phyloP scores from a whole-genome alignment of 2,888 invertebrate genomes.

The Drosophila greeni region DNA sequence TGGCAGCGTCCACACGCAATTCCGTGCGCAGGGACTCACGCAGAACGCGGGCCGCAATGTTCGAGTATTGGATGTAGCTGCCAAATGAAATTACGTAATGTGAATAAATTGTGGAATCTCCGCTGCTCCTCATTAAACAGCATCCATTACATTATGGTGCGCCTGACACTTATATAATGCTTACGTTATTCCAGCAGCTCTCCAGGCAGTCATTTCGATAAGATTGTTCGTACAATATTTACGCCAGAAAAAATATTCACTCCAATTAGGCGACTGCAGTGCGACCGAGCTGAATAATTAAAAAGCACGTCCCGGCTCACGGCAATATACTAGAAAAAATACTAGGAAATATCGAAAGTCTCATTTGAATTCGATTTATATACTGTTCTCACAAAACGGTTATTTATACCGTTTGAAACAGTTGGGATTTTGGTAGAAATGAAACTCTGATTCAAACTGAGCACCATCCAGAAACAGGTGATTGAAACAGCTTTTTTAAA shows the following conservation, averaged over 20 bases:
- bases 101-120: not conserved
- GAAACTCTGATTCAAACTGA: no score
- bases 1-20: constrained; percentile 85
- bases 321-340: not conserved
- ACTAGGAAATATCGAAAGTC: not conserved
- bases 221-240: constrained; percentile 24
- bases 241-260: constrained; percentile 19
- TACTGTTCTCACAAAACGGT: not conserved
- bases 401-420: not conserved
- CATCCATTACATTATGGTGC: not conserved
- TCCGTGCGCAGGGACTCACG: constrained; percentile 90
- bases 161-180: constrained; percentile 66
- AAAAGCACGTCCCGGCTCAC: no score
- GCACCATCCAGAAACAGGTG: no score
- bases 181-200: constrained; percentile 91
- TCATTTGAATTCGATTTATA: not conserved
- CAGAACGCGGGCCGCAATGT: constrained; percentile 91
- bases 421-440: no score
- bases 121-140: not conserved
- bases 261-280: constrained; percentile 3
- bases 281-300: not conserved
- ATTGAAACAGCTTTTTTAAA: no score
- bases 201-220: constrained; percentile 87
- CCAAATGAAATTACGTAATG: constrained; percentile 59
- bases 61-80: constrained; percentile 97